Percentiles rank a stretch among this genome's conserved stretches.
Evolutionary conservation across 2,888 invertebrate genomes (phyloP).

Genomic region (Gisinianus flammeolus): DNA sequence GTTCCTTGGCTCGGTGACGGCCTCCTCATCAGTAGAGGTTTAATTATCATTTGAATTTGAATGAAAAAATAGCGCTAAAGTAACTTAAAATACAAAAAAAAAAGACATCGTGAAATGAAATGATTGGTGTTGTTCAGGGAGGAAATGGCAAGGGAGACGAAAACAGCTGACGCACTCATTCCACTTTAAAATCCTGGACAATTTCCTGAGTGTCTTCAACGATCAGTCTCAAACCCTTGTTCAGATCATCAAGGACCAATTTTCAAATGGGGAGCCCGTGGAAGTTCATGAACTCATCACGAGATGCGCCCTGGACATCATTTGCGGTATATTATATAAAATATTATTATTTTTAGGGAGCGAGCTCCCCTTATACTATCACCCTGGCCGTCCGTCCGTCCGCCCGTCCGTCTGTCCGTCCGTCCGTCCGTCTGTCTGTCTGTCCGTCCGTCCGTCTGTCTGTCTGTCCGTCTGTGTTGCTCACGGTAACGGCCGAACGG

Average conservation of each 20-base stretch:
- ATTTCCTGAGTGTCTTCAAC: conserved; percentile 65
- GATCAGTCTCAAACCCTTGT: conserved; percentile 61
- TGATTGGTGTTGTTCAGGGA: too few relatives aligned
- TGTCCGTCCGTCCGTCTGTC: too few relatives aligned
- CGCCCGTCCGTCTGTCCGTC: too few relatives aligned
- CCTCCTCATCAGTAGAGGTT: too few relatives aligned
- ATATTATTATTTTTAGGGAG: too few relatives aligned
- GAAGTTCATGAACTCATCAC: conserved; percentile 71
- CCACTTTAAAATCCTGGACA: conserved; percentile 65
- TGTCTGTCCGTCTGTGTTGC: too few relatives aligned
- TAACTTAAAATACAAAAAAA: neutral
- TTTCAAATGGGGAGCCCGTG: conserved; percentile 59
- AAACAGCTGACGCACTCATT: conserved; percentile 63
- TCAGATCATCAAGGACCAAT: conserved; percentile 23
- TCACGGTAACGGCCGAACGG: too few relatives aligned
- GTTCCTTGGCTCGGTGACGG: neutral
- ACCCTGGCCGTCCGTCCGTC: too few relatives aligned
- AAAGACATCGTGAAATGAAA: neutral
- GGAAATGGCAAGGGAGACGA: too few relatives aligned
- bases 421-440: too few relatives aligned
- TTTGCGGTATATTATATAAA: conserved; percentile 67
- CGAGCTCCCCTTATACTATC: too few relatives aligned
- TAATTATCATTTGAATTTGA: too few relatives aligned
- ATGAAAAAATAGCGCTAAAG: neutral
- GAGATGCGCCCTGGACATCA: conserved; percentile 70